These are phyloP conservation scores for Xanthorhoe spadicearia DNA, from an alignment of 2,888 invertebrate genomes.

Conservation along the genomic window DNA sequence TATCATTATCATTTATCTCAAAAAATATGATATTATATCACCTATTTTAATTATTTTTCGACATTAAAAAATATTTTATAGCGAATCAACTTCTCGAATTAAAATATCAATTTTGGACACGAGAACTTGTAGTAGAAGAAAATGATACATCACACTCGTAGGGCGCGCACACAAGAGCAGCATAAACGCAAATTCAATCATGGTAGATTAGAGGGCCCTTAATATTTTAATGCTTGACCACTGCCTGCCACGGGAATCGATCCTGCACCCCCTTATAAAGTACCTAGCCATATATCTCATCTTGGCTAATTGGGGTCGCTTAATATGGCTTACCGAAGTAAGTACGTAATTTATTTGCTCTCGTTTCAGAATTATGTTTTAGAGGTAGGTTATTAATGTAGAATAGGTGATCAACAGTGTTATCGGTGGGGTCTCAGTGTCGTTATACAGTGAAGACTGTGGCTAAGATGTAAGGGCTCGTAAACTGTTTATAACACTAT, in stretches of 20 bases:
- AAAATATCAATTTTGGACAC: constrained; percentile 13
- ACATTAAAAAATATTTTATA: too few species aligned
- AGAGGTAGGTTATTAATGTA: constrained; percentile 51
- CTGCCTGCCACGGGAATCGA: constrained; percentile 78
- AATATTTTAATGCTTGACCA: constrained; percentile 84
- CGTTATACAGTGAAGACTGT: not conserved
- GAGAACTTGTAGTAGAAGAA: constrained; percentile 50
- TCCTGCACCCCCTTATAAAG: constrained; percentile 65
- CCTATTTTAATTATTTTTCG: too few species aligned
- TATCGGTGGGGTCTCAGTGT: constrained; percentile 12
- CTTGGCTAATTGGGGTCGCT: constrained; percentile 83
- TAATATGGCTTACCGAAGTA: constrained; percentile 83
- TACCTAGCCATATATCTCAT: constrained; percentile 78
- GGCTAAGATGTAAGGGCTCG: too few species aligned
- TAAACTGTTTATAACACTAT: too few species aligned
- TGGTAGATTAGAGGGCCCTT: constrained; percentile 80
- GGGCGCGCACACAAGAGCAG: constrained; percentile 61
- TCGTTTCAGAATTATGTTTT: constrained; percentile 63
- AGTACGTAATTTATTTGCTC: constrained; percentile 82
- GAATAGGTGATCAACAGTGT: constrained; percentile 34
- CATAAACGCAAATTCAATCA: constrained; percentile 82
- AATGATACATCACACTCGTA: constrained; percentile 64
- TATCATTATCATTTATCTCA: too few species aligned
- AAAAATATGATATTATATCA: too few species aligned
- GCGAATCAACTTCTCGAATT: too few species aligned